Evolutionary conservation across 2,797 vertebrate species (phyloP), one percentile per base, ranked within the genome.

Genomic region (Cossypha heuglini): DNA sequence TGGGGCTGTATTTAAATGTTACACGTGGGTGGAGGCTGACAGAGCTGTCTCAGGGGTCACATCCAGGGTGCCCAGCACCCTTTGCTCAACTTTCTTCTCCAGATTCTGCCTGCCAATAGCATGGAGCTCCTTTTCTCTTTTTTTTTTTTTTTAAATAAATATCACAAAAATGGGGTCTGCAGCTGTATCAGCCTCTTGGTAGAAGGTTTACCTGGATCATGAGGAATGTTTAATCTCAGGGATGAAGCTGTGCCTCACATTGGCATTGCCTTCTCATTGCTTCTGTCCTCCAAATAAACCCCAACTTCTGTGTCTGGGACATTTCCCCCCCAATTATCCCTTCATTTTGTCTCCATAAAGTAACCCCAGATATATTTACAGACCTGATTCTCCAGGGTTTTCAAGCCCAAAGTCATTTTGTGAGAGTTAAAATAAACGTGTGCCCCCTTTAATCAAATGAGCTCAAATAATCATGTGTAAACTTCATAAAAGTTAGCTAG

Each of bases 1-100:
- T 95, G 63, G 25, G 93, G 66, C 69, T 96, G 48, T 80, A 86
- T 94, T 80, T 95, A 93, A 97, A 90, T 86, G 62, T 46, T 78
- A 29, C 33, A 77, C 1, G 43, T 84, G 95, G 88, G 85, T 91
- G 90, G 91, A 93, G 49, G 90, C 61, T 54, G 85, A 48, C 45
- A 86, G 68, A 86, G 81, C 31, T 78, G 68, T 57, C 64, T 74
- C 64, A 26, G 61, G 90, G 94, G 90, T 83, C 91, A 91, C 46
- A 91, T 72, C 35, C 85, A 96, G 58, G 31, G 22, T 16, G 61
- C 68, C 91, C 49, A 86, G 48, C 67, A 76, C 35, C 81, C 78
- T 89, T 48, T 54, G 71, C 46, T 72, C 87, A 88, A 8, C 31
- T 71, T 74, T 25, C 29, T 54, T 38, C 57, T 80, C 24, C 64